Evolutionary conservation across 1,140 invertebrate genomes (phyloP).

Genomic region (Chrysopa pallens): DNA sequence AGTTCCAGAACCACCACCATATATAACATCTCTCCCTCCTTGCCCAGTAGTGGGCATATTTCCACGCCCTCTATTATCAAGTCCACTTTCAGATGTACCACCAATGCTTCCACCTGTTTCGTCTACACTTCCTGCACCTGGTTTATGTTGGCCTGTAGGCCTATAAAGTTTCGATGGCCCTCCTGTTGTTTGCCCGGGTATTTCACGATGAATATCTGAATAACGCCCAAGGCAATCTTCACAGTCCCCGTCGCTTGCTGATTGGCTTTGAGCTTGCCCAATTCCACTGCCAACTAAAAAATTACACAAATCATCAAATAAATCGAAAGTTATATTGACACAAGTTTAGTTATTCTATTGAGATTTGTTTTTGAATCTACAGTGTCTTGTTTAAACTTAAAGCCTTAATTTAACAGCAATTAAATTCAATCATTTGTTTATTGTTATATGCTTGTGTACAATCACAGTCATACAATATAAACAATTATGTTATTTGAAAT

Average conservation of each 20-base stretch:
- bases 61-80: slow-evolving; percentile 2
- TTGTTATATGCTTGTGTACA: no score
- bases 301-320: no score
- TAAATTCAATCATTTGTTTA: no score
- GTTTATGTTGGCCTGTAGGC: background rate
- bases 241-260: slow-evolving; percentile 8
- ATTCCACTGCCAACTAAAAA: slow-evolving; percentile 36
- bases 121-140: background rate
- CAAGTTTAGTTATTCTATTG: no score
- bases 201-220: background rate
- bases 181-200: background rate
- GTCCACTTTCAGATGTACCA: background rate
- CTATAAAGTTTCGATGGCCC: background rate
- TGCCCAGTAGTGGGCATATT: slow-evolving; percentile 1
- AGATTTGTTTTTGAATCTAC: no score
- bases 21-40: background rate
- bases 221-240: slow-evolving; percentile 12
- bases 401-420: no score
- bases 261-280: slow-evolving; percentile 58
- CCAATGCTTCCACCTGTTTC: no score
- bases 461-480: no score
- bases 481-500: no score
- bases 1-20: slow-evolving; percentile 4
- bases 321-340: no score
- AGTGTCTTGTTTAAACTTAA: no score